Base-by-base conservation (phyloP, 2,797 vertebrate species). In the Odontamblyopus lacepedii region DNA sequence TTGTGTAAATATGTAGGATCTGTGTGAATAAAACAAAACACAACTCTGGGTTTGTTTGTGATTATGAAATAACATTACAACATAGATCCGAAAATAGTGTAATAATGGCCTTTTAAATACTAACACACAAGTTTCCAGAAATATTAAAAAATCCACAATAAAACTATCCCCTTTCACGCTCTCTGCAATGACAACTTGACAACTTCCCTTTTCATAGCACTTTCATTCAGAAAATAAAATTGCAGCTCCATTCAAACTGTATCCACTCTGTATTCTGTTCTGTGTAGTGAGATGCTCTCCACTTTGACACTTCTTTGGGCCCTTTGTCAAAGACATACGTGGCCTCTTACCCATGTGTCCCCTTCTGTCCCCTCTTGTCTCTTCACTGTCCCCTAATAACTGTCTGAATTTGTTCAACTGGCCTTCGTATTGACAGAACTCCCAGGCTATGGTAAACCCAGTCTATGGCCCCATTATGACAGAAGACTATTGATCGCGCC, bases 401-500 rank as follows among this genome's bases (percentile, higher is more conserved):
- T 79, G 75, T 73, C 72, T 72, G 70, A 67, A 84, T 77, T 76
- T 78, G 76, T 75, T 44, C 70, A 57, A 64, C 76, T 62, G 44
- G 74, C 67, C 56, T 15, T 75, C 63, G 67, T 75, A 78, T 78
- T 78, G 78, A 85, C 80, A 82, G 76, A 67, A 73, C 73, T 78
- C 81, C 67, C 76, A 71, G 63, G 27, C 44, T 50, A 67, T 27
- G 51, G 9, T 13, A 63, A 57, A 27, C 19, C 50, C 23, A 65
- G 67, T 78, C 48, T 65, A 50, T 19, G n/a, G 66, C 50, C 80
- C 83, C 78, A 79, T 91, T 90, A 89, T 91, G 89, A 80, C 71
- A 86, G 85, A 76, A 82, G 81, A 74, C 72, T 92, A 92, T 93
- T 93, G 92, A 93, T 93, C 83, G 74, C 71, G 78, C 81, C 83